phyloP scores from a whole-genome alignment of 1,140 invertebrate species.

The Dinoponera quadriceps region DNA sequence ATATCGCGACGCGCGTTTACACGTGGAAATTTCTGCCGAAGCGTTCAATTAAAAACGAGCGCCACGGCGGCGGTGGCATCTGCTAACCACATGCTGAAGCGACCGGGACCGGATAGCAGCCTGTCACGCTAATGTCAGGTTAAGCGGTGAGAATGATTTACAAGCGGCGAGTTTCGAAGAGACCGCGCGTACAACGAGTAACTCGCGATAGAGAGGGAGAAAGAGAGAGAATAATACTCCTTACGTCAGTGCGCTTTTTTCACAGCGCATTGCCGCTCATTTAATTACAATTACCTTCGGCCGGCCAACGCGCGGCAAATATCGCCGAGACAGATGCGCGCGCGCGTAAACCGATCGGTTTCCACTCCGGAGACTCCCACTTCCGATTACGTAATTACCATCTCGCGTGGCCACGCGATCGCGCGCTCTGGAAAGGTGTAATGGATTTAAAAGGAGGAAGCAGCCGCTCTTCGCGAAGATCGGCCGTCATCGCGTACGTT shows the following conservation, averaged over 20 bases:
- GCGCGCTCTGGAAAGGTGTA: not conserved
- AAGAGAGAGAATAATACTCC: slow-evolving; percentile 11
- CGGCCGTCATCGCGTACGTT: slow-evolving; percentile 3
- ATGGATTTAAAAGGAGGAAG: slow-evolving; percentile 39
- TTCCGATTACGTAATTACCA: slow-evolving; percentile 48
- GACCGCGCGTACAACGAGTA: not conserved
- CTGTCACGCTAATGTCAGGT: slow-evolving; percentile 77
- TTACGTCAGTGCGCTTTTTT: not conserved
- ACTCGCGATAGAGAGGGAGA: not conserved
- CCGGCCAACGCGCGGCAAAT: slow-evolving; percentile 25
- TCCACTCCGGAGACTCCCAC: slow-evolving; percentile 43
- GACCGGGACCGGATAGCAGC: slow-evolving; percentile 68
- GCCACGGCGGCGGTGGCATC: slow-evolving; percentile 65
- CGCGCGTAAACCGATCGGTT: slow-evolving; percentile 37
- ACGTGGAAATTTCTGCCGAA: slow-evolving; percentile 66
- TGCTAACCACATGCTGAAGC: slow-evolving; percentile 75
- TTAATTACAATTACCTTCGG: slow-evolving; percentile 50
- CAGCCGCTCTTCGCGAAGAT: not conserved
- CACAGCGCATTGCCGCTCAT: not conserved
- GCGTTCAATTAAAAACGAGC: slow-evolving; percentile 64
- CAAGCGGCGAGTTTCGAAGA: slow-evolving; percentile 68
- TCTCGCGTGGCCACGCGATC: slow-evolving; percentile 51
- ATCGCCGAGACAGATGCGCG: slow-evolving; percentile 10
- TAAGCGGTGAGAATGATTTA: slow-evolving; percentile 76
- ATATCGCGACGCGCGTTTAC: slow-evolving; percentile 36